Evolutionary conservation across 1,140 invertebrate species (phyloP).

Genomic region (Drosophila chauvacae): DNA sequence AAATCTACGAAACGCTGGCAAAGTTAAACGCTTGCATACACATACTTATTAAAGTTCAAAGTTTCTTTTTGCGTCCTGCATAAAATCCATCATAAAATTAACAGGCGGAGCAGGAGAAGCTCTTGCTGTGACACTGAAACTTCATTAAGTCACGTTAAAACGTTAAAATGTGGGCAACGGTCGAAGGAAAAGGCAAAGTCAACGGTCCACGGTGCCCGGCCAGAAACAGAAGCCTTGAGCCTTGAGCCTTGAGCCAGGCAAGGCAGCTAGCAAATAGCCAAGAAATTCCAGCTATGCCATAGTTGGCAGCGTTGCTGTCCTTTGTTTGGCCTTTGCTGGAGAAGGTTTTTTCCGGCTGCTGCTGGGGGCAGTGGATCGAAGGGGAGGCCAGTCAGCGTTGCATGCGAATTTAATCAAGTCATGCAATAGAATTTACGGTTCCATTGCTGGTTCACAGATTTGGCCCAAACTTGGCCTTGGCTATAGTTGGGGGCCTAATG

Average conservation of each 20-base stretch:
- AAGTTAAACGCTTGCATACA: conserved; percentile 66
- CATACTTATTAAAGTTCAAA: conserved; percentile 70
- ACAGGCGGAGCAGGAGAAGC: conserved; percentile 14
- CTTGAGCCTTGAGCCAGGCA: conserved; percentile 1
- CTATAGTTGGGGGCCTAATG: conserved; percentile 20
- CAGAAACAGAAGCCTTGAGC: conserved; percentile 19
- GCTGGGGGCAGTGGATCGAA: conserved; percentile 1
- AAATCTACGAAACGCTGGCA: conserved; percentile 60
- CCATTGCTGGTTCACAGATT: conserved; percentile 53
- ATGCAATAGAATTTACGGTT: conserved; percentile 84
- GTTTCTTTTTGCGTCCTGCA: conserved; percentile 54
- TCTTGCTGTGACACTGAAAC: conserved; percentile 75
- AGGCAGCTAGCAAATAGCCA: conserved; percentile 42
- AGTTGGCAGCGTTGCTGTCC: conserved; percentile 48
- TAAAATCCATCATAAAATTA: conserved; percentile 78
- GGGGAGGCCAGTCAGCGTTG: conserved; percentile 45
- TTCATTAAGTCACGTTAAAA: conserved; percentile 81
- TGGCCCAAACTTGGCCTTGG: conserved; percentile 41
- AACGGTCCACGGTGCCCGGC: background rate
- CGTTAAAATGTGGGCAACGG: conserved; percentile 59
- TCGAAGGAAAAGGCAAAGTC: conserved; percentile 19
- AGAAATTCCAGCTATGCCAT: conserved; percentile 51
- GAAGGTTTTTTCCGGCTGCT: background rate
- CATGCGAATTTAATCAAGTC: conserved; percentile 84
- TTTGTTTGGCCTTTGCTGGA: conserved; percentile 44